Evolutionary conservation across 2,113 vertebrate genomes (phyloP), one percentile per base, ranked within the genome.

Genomic region (Empidonax traillii): DNA sequence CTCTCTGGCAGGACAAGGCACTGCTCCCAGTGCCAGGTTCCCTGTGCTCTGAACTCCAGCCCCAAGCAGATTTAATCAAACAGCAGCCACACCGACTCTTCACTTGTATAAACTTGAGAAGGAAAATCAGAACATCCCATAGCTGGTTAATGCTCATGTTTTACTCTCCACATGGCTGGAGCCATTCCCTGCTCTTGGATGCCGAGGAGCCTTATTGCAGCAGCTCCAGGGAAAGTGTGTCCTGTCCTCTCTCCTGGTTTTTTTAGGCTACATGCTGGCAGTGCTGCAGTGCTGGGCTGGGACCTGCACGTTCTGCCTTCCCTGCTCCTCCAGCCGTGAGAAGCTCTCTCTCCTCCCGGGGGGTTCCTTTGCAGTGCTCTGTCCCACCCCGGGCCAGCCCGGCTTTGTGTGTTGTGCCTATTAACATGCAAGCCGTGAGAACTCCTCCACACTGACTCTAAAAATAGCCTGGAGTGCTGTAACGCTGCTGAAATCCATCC

Each of bases 401-500:
- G 59, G 61, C 92, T 94, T 75, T 78, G 78, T 82, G 86, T 82
- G 85, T 93, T 86, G 92, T 86, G 93, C 94, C 95, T 92, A 82
- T 94, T 95, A 94, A 33, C 95, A 94, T 87, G 82, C 89, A 33
- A 58, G 96, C 92, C 84, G 39, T 74, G 95, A 85, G 69, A 87
- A 89, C 87, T 91, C 96, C 94, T 93, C 93, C 90, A 96, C 90
- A 9, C 63, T 23, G 91, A 3, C 35, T 95, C 96, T 98, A 98
- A 97, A 98, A 96, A 97, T 97, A 98, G 97, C 59, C 24, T 11
- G 0, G 33, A 81, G 87, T 37, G 92, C 93, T 72, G 94, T 95
- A 95, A 65, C 21, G 1, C 35, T 80, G 93, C 85, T 97, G 95
- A 93, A 97, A 94, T 76, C 74, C 41, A 94, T 75, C 94, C 90